These are phyloP conservation scores for Sparus aurata DNA, from an alignment of 2,797 vertebrate genomes.

Conservation along the genomic window DNA sequence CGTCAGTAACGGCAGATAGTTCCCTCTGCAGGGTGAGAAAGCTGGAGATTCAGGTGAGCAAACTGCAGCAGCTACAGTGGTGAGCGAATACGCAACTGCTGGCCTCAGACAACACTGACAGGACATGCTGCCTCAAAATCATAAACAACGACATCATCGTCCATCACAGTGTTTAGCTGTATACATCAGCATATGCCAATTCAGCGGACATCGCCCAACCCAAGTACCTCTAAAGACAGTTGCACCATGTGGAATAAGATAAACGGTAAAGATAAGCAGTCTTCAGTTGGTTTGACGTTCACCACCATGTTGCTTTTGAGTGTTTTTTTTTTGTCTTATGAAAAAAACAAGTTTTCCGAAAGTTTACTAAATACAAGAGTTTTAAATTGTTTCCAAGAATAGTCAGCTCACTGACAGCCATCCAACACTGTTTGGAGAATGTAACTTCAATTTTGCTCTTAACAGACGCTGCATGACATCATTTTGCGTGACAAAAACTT, in stretches of 20 bases:
- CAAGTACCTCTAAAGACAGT: neutral
- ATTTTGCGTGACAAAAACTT: slow-evolving; percentile 65
- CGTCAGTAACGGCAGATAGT: no score
- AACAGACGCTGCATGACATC: slow-evolving; percentile 62
- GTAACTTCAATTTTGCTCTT: slow-evolving; percentile 45
- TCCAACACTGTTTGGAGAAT: slow-evolving; percentile 38
- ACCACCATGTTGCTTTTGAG: neutral
- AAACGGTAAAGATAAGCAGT: neutral
- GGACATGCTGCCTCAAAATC: no score
- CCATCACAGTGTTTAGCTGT: no score
- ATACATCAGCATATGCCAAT: no score
- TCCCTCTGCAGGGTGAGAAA: no score
- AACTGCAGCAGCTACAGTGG: no score
- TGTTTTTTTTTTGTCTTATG: neutral
- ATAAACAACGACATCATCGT: no score
- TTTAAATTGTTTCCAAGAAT: slow-evolving; percentile 31
- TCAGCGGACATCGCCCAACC: no score
- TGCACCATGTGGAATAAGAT: neutral
- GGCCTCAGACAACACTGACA: no score
- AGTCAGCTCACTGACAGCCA: slow-evolving; percentile 29
- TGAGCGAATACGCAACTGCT: no score
- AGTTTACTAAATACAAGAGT: neutral
- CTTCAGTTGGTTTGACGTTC: neutral
- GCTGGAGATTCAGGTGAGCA: no score
- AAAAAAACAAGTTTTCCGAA: neutral